These are phyloP conservation scores for Fratercula arctica DNA, from an alignment of 2,797 vertebrate genomes.

Conservation along the genomic window DNA sequence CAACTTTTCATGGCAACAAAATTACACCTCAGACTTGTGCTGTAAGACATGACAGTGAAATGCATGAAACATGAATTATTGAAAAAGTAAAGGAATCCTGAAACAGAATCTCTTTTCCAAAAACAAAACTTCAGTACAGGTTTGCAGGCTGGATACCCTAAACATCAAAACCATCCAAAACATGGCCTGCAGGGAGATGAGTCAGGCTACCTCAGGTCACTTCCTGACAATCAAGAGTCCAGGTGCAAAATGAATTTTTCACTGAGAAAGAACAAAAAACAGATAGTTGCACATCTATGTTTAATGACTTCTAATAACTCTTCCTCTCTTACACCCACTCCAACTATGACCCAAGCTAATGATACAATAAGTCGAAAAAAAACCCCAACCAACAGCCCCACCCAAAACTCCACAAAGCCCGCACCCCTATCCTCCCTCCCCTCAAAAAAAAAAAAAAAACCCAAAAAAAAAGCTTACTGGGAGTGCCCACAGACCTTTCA, in stretches of 20 bases:
- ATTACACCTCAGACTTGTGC: conserved; percentile 11
- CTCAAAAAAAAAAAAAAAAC: neutral
- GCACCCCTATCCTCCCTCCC: fast-evolving
- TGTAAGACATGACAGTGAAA: conserved; percentile 16
- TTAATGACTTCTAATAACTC: neutral
- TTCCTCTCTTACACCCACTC: neutral
- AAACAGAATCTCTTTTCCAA: neutral
- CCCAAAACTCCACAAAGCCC: neutral
- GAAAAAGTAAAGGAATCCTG: conserved; percentile 2
- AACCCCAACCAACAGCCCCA: no score
- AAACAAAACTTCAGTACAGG: neutral
- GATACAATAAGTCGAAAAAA: neutral
- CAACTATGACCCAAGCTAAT: neutral
- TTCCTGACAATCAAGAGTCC: neutral
- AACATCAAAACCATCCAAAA: neutral
- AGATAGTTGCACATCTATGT: neutral
- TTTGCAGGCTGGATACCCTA: neutral
- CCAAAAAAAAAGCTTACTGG: neutral
- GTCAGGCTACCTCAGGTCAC: neutral
- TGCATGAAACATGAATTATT: neutral
- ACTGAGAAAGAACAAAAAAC: neutral
- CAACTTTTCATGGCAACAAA: conserved; percentile 19
- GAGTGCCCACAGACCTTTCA: fast-evolving
- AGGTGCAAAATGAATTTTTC: neutral
- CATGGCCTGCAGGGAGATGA: neutral